Conservation (phyloP, 2,113 vertebrate genomes). For the Morone chrysops region DNA sequence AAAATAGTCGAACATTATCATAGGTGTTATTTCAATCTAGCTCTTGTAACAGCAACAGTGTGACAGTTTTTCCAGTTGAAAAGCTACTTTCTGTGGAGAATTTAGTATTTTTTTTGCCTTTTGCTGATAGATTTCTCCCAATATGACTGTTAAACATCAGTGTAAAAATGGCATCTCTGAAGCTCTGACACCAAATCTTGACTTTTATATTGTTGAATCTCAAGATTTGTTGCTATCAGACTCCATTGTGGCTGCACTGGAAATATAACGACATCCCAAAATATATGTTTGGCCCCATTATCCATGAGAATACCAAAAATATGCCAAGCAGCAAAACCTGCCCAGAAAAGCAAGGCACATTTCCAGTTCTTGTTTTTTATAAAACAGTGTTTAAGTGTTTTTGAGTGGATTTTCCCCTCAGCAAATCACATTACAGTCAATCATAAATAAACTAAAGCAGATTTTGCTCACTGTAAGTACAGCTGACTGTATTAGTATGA, state of each 20-base stretch:
- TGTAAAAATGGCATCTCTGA: conserved; percentile 30
- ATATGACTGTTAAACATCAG: conserved; percentile 9
- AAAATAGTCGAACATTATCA: conserved; percentile 4
- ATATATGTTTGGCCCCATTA: conserved; percentile 52
- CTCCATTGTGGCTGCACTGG: conserved; percentile 34
- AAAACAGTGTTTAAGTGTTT: conserved; percentile 61
- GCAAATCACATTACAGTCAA: conserved; percentile 68
- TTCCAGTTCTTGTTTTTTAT: conserved; percentile 43
- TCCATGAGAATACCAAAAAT: conserved; percentile 62
- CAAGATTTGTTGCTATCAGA: conserved; percentile 32
- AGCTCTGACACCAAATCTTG: conserved; percentile 21
- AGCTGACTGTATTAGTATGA: conserved; percentile 68
- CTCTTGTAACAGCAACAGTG: background rate
- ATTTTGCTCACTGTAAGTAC: conserved; percentile 66
- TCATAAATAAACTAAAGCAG: conserved; percentile 72
- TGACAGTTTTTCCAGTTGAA: conserved; percentile 1
- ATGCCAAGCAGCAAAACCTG: conserved; percentile 61
- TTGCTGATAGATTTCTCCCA: conserved; percentile 15
- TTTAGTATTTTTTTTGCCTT: background rate
- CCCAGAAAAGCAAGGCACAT: conserved; percentile 59
- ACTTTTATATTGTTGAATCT: conserved; percentile 36
- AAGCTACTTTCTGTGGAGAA: conserved; percentile 13
- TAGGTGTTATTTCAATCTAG: conserved; percentile 19
- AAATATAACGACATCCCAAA: conserved; percentile 39
- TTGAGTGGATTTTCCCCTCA: conserved; percentile 66